Conservation (phyloP, 2,888 invertebrate species). For the Rhingia rostrata region DNA sequence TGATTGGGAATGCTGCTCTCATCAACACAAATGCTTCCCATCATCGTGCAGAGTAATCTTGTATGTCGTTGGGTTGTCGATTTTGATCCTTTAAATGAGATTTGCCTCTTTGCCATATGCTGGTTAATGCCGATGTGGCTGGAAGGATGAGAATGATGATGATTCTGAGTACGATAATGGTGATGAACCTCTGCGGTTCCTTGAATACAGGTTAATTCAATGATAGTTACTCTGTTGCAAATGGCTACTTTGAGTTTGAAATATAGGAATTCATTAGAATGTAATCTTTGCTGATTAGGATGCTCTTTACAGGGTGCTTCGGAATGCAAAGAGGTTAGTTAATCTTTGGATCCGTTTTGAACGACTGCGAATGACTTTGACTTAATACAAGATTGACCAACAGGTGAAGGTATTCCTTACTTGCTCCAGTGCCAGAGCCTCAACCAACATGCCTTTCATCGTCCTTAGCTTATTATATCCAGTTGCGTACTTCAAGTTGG, state of each 20-base stretch:
- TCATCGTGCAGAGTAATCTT: slow-evolving; percentile 37
- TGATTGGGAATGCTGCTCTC: slow-evolving; percentile 47
- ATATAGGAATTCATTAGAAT: slow-evolving; percentile 10
- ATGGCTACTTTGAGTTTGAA: slow-evolving; percentile 26
- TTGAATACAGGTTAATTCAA: slow-evolving; percentile 48
- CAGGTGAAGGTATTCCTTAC: too few species aligned
- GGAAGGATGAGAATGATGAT: neutral
- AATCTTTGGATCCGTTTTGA: too few species aligned
- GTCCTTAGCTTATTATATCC: too few species aligned
- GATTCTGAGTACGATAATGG: slow-evolving; percentile 10
- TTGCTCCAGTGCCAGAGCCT: too few species aligned
- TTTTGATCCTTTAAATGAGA: slow-evolving; percentile 47
- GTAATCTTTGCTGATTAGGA: neutral
- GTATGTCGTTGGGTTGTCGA: slow-evolving; percentile 32
- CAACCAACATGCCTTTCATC: too few species aligned
- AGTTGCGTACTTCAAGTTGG: too few species aligned
- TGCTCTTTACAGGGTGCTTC: slow-evolving; percentile 1
- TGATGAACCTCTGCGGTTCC: slow-evolving; percentile 57
- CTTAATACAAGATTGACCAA: too few species aligned
- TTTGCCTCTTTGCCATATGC: slow-evolving; percentile 26
- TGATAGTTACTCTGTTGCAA: slow-evolving; percentile 47
- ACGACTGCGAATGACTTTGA: too few species aligned
- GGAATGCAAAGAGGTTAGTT: neutral
- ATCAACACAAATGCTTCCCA: slow-evolving; percentile 50
- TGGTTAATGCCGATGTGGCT: neutral